Conservation (phyloP, 2,888 invertebrate species). For the Diarsia brunnea region DNA sequence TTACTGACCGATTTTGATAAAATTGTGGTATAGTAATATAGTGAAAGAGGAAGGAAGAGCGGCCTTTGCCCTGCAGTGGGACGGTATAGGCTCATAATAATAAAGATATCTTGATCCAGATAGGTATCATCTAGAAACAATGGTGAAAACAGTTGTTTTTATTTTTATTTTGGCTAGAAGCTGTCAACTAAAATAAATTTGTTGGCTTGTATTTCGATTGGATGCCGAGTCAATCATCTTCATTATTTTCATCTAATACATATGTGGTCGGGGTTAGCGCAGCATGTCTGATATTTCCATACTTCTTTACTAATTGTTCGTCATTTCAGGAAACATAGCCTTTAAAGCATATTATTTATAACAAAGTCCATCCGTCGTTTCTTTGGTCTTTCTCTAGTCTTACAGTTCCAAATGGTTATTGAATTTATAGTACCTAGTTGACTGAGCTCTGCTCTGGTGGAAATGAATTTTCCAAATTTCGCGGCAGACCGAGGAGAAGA, state of each 20-base stretch:
- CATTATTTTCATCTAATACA: not conserved
- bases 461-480: no score
- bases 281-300: no score
- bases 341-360: not conserved
- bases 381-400: not conserved
- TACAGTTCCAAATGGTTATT: not conserved
- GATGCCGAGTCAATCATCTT: not conserved
- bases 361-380: not conserved
- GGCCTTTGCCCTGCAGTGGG: no score
- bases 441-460: no score
- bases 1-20: not conserved
- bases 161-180: not conserved
- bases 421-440: not conserved
- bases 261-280: no score
- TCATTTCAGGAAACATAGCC: not conserved
- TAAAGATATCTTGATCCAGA: not conserved
- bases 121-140: not conserved
- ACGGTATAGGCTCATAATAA: no score
- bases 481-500: no score
- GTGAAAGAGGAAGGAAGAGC: no score
- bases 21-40: conserved; percentile 16
- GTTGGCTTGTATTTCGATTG: not conserved
- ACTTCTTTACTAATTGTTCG: not conserved
- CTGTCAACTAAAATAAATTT: not conserved
- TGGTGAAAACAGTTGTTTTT: not conserved